Conservation (phyloP, 2,113 vertebrate genomes). For the Podarcis cretensis region DNA sequence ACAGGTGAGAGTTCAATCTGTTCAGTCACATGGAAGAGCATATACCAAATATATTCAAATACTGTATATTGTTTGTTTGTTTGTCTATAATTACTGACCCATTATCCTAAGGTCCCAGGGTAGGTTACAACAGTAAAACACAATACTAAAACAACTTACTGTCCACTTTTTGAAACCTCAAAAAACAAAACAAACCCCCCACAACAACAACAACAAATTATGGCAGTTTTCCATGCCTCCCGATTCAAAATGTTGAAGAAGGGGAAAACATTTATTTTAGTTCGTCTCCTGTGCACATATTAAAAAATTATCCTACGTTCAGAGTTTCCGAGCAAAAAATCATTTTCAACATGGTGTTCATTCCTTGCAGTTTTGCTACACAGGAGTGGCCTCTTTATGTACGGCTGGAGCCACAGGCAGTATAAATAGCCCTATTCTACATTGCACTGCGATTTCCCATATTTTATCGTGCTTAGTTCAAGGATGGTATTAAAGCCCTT, state of each 20-base stretch:
- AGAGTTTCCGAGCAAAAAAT: not conserved
- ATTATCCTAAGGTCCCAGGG: no score
- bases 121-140: no score
- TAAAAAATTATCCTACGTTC: not conserved
- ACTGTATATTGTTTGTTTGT: no score
- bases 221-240: not conserved
- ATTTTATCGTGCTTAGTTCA: slow-evolving; percentile 9
- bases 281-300: accelerated
- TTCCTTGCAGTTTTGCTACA: not conserved
- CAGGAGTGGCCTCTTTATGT: not conserved
- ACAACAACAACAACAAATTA: not conserved
- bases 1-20: not conserved
- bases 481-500: not conserved
- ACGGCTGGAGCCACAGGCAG: not conserved
- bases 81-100: no score
- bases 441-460: not conserved
- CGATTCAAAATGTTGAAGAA: not conserved
- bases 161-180: not conserved
- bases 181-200: not conserved
- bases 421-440: not conserved
- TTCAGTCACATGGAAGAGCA: not conserved
- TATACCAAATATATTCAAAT: not conserved
- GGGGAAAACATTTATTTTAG: not conserved
- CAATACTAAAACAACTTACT: no score
- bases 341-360: not conserved